phyloP scores from a whole-genome alignment of 2,113 vertebrate genomes.

The Chlorodrepanis virens region DNA sequence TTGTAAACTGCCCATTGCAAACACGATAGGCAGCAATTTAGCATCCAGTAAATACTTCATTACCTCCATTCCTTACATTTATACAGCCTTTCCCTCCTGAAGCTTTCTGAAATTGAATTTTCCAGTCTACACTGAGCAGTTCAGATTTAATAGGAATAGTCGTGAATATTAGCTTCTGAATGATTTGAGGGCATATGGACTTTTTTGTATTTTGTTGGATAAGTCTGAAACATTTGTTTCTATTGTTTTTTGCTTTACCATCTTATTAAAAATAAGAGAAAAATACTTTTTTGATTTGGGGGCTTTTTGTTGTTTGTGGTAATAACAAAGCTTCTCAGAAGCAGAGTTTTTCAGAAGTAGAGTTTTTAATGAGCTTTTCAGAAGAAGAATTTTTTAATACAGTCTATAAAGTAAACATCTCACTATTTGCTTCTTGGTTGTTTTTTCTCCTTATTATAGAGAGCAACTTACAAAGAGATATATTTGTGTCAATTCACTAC shows the following conservation, averaged over 20 bases:
- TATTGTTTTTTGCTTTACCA: constrained; percentile 11
- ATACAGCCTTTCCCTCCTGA: constrained; percentile 33
- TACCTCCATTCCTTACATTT: constrained; percentile 36
- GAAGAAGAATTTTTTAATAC: background rate
- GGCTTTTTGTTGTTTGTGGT: background rate
- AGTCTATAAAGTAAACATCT: background rate
- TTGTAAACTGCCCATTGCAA: constrained; percentile 73
- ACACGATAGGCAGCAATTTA: constrained; percentile 60
- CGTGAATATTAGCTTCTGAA: background rate
- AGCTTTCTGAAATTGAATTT: constrained; percentile 66
- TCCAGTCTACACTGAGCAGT: background rate
- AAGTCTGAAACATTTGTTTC: constrained; percentile 21
- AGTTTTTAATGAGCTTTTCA: background rate
- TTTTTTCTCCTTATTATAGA: background rate
- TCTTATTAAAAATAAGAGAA: background rate
- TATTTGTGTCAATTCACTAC: background rate
- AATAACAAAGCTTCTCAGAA: background rate
- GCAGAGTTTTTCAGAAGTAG: background rate
- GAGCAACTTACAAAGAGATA: background rate
- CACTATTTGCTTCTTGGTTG: background rate
- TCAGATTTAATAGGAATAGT: constrained; percentile 30
- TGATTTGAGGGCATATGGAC: background rate
- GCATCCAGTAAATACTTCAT: constrained; percentile 54
- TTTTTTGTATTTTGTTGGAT: background rate
- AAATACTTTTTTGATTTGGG: background rate